phyloP scores from a whole-genome alignment of 2,888 invertebrate genomes.

The Ormyrus nitidulus region DNA sequence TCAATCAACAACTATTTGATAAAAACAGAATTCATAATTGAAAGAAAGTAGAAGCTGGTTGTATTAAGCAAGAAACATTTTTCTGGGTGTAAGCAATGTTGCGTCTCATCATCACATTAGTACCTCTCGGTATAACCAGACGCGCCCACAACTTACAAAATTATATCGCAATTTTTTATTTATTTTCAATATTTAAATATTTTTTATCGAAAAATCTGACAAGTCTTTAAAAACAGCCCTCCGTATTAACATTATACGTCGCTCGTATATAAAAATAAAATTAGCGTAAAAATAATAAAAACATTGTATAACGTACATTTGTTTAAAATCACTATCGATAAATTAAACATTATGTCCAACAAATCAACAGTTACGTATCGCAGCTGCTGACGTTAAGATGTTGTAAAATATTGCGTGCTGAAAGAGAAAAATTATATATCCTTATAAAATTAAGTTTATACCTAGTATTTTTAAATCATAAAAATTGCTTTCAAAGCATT shows the following conservation, averaged over 20 bases:
- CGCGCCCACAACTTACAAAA: neutral
- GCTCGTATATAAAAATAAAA: constrained; percentile 64
- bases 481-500: constrained; percentile 14
- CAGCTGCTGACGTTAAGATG: constrained; percentile 89
- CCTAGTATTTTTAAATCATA: constrained; percentile 26
- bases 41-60: neutral
- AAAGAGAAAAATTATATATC: constrained; percentile 67
- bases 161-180: constrained; percentile 23
- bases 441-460: constrained; percentile 10
- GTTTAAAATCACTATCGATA: constrained; percentile 48
- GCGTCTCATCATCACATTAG: neutral
- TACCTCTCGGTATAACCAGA: constrained; percentile 48
- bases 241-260: constrained; percentile 62
- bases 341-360: constrained; percentile 28
- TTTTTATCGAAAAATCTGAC: constrained; percentile 33
- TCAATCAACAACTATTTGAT: no score
- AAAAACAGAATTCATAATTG: neutral
- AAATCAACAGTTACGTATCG: constrained; percentile 77
- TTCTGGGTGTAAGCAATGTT: constrained; percentile 3
- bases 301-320: constrained; percentile 41
- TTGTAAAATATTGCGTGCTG: constrained; percentile 89
- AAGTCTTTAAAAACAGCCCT: constrained; percentile 36
- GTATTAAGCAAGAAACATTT: constrained; percentile 7
- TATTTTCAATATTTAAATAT: constrained; percentile 11
- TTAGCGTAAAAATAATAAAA: constrained; percentile 45